Percentiles rank a stretch among this genome's conserved stretches.
Evolutionary conservation across 1,140 invertebrate species (phyloP).

Genomic region (Lamellibrachia luymesi): DNA sequence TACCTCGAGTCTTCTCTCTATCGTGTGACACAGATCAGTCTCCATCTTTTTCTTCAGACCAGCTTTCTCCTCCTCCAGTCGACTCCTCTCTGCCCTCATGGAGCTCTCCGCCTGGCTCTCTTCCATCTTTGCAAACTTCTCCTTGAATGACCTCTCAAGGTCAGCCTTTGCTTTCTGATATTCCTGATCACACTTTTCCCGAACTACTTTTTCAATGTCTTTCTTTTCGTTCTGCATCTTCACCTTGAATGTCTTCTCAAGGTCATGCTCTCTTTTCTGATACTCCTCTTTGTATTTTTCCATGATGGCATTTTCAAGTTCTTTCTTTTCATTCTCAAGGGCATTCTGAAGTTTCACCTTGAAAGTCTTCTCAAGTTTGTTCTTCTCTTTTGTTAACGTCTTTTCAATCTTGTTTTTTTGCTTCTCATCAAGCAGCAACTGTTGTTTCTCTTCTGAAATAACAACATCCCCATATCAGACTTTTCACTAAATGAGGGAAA

Average conservation of each 20-base stretch:
- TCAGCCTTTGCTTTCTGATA: background rate
- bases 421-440: background rate
- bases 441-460: background rate
- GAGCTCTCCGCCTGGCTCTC: background rate
- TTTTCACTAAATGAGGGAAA: background rate
- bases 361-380: background rate
- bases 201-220: background rate
- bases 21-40: background rate
- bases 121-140: background rate
- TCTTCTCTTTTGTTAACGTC: background rate
- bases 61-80: background rate
- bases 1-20: background rate
- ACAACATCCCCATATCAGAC: background rate
- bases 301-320: constrained; percentile 9
- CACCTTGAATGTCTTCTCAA: background rate
- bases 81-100: background rate
- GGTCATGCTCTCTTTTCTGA: background rate
- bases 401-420: background rate
- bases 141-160: background rate
- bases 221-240: background rate
- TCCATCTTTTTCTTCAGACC: background rate
- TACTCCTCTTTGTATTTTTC: background rate
- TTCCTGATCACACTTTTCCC: background rate
- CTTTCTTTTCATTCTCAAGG: constrained; percentile 12
- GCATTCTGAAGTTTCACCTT: background rate